Evolutionary conservation across 23 tunicate genomes (phyloP).

Genomic region (Styela clava): DNA sequence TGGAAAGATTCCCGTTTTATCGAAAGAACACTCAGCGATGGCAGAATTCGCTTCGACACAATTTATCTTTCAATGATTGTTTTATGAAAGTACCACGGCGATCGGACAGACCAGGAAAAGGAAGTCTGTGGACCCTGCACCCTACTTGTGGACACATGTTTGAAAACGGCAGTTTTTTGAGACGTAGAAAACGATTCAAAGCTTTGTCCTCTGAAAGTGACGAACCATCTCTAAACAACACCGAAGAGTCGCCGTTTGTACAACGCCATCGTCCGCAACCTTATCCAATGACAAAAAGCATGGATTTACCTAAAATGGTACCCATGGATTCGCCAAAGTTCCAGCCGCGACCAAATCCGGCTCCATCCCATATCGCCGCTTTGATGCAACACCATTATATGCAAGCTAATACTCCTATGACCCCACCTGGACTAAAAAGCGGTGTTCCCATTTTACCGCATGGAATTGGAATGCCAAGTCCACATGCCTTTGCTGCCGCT

Average conservation of each 20-base stretch:
- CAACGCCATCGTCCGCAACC: not conserved
- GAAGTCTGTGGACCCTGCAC: slow-evolving; percentile 83
- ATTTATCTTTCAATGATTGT: slow-evolving; percentile 88
- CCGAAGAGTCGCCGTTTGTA: not conserved
- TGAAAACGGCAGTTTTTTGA: slow-evolving; percentile 85
- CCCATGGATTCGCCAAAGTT: not conserved
- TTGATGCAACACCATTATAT: slow-evolving; percentile 23
- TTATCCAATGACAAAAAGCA: not conserved
- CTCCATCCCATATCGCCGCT: slow-evolving; percentile 14
- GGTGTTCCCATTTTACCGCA: slow-evolving; percentile 10
- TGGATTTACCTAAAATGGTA: not conserved
- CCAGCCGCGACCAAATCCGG: not conserved
- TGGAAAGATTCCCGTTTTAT: slow-evolving; percentile 88
- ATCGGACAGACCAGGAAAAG: slow-evolving; percentile 91
- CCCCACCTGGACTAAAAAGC: not conserved
- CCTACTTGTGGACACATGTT: slow-evolving; percentile 97
- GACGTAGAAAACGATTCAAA: slow-evolving; percentile 87
- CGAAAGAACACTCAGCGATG: slow-evolving; percentile 96
- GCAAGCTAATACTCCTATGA: not conserved
- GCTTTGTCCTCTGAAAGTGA: slow-evolving; percentile 27
- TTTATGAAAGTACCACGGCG: slow-evolving; percentile 86
- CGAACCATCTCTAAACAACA: not conserved
- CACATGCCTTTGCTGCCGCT: slow-evolving; percentile 31
- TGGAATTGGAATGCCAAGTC: slow-evolving; percentile 1
- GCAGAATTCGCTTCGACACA: slow-evolving; percentile 95